Percentiles rank a stretch among this genome's conserved stretches.
These are phyloP conservation scores for Prosapia bicincta DNA, from an alignment of 2,888 invertebrate species.

Conservation along the genomic window DNA sequence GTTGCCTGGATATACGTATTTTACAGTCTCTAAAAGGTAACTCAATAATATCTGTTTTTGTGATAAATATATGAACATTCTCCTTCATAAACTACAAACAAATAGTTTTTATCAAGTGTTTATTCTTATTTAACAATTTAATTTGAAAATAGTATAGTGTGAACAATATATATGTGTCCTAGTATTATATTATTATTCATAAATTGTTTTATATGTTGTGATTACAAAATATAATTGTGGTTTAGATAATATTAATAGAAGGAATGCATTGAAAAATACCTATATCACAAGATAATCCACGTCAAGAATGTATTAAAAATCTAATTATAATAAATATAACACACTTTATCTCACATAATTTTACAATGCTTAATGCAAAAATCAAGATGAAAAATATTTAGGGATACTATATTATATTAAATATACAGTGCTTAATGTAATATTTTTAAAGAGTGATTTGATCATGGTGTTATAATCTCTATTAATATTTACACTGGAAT, in stretches of 20 bases:
- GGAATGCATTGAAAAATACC: slow-evolving; percentile 2
- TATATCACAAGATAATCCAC: slow-evolving; percentile 7
- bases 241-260: neutral
- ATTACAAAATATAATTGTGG: neutral
- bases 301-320: slow-evolving; percentile 1
- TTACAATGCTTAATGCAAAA: neutral
- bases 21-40: too few species aligned
- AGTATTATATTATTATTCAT: neutral
- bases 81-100: too few species aligned
- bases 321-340: neutral
- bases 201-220: neutral
- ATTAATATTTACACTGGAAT: neutral
- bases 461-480: neutral
- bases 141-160: neutral
- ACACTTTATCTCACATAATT: slow-evolving; percentile 10
- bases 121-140: too few species aligned
- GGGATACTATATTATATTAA: neutral
- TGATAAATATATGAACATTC: too few species aligned
- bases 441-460: neutral
- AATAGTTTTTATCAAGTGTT: neutral
- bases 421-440: neutral
- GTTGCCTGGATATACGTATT: too few species aligned
- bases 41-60: too few species aligned
- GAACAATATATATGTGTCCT: neutral
- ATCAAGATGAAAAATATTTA: neutral